phyloP scores from a whole-genome alignment of 1,140 invertebrate genomes.

The Dermatophagoides farinae region DNA sequence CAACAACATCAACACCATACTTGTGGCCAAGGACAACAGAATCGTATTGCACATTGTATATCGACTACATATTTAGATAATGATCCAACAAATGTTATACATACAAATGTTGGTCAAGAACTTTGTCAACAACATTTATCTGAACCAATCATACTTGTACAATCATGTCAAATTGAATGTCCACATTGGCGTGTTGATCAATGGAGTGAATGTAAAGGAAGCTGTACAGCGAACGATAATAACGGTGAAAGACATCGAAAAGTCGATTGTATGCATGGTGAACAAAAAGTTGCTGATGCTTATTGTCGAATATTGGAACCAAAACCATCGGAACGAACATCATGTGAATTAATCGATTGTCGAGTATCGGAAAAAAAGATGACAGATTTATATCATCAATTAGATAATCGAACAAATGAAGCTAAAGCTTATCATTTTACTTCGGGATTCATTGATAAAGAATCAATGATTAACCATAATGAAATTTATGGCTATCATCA shows the following conservation, averaged over 20 bases:
- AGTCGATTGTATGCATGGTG: conserved; percentile 6
- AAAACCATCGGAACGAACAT: background rate
- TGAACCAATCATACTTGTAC: background rate
- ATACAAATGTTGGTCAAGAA: background rate
- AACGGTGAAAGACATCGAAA: conserved; percentile 8
- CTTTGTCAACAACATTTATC: background rate
- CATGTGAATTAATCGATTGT: conserved; percentile 7
- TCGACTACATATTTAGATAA: background rate
- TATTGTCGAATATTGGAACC: conserved; percentile 3
- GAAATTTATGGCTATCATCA: no score
- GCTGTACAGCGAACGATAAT: conserved; percentile 7
- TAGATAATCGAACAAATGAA: no score
- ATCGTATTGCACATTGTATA: background rate
- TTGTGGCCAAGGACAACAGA: background rate
- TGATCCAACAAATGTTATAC: background rate
- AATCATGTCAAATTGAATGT: background rate
- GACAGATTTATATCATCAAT: background rate
- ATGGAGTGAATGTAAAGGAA: conserved; percentile 16
- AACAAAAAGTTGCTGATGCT: conserved; percentile 4
- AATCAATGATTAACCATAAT: no score
- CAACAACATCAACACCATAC: background rate
- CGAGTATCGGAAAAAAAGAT: background rate
- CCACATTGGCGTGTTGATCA: background rate
- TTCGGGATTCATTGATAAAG: no score
- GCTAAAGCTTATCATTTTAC: no score